phyloP scores from a whole-genome alignment of 2,797 vertebrate species.

The Taeniopygia guttata region DNA sequence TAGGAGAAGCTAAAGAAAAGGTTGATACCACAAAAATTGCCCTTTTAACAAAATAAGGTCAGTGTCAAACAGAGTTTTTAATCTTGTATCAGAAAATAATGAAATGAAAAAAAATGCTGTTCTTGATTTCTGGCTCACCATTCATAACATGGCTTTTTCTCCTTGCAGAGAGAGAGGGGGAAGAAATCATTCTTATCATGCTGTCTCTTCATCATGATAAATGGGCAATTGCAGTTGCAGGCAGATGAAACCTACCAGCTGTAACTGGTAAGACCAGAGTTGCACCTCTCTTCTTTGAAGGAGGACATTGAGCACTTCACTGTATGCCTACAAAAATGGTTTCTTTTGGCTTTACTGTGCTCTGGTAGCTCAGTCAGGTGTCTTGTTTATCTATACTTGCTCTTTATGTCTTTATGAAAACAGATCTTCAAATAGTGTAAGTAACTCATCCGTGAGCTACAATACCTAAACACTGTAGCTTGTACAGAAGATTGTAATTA shows the following conservation, averaged over 20 bases:
- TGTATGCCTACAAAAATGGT: background rate
- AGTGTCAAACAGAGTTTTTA: background rate
- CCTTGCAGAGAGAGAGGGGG: background rate
- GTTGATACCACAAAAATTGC: background rate
- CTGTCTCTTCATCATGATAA: background rate
- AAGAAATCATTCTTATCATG: background rate
- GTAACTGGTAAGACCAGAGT: background rate
- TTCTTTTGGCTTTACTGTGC: background rate
- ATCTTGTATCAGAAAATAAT: background rate
- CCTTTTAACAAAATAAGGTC: background rate
- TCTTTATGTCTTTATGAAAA: background rate
- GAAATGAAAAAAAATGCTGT: background rate
- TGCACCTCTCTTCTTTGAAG: background rate
- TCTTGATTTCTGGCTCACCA: background rate
- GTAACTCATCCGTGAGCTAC: background rate
- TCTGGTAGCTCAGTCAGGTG: background rate
- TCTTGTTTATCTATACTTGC: background rate
- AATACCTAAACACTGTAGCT: background rate
- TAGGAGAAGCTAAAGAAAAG: background rate
- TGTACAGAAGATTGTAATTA: background rate
- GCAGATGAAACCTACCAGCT: background rate
- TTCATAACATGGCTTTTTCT: background rate
- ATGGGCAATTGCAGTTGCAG: background rate
- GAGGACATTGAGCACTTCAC: background rate
- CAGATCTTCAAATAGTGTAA: background rate